Base-by-base conservation (phyloP, 1,140 invertebrate genomes). In the Drosophila rhopaloa region DNA sequence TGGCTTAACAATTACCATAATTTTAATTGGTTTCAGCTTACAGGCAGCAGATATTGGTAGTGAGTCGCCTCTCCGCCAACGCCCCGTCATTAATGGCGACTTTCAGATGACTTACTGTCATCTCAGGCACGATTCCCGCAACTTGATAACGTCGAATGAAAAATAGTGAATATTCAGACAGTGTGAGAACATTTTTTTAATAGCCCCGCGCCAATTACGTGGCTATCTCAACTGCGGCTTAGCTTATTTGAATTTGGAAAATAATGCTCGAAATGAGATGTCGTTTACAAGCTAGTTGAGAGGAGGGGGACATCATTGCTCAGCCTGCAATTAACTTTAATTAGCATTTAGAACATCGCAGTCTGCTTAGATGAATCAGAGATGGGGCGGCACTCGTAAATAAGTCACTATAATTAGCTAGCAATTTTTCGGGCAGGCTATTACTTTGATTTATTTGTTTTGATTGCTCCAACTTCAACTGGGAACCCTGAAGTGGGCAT, bases 71-170 rank as follows among this genome's bases (percentile, higher is more conserved):
- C 46, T 27, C 58, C 43, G 43, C 55, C 48, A 65, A 79, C 55
- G 75, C 75, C 77, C 62, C 68, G 40, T 77, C 72, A 70, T 82
- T 82, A 82, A 82, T 82, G 68, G 81, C 80, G 80, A 82, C 80
- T 82, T 82, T 79, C 75, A 82, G 79, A 82, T 82, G 80, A 82
- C 79, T 82, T 78, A 78, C 80, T 82, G 80, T 78, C 80, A 71
- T 82, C 75, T 61, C 47, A 61, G 56, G 62, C 80, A 82, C 80
- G 80, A 82, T 75, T 78, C 79, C 29, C 29, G 40, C 46, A 48
- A 38, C 37, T 59, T 72, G 71, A 56, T 81, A 63, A 63, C 73
- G 50, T 14, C 63, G 46, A 68, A 61, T 73, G 40, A 62, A 40
- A 71, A 81, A 70, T 58, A 76, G 54, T 66, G 37, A 75, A 70